Evolutionary conservation across 1,140 invertebrate species (phyloP), one percentile per base, ranked within the genome.

Genomic region (Leguminivora glycinivorella): DNA sequence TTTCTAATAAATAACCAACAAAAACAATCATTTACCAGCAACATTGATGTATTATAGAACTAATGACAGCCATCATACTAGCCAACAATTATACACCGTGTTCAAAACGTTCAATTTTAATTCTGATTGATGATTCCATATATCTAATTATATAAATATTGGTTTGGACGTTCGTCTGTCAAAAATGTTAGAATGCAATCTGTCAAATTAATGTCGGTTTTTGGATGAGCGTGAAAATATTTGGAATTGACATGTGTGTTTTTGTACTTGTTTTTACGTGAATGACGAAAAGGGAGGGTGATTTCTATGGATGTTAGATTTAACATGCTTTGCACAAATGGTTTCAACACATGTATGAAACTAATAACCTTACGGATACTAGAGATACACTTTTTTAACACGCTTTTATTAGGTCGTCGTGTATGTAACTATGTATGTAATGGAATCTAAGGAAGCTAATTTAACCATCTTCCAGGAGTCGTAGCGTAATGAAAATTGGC

Each of bases 81-180:
- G 7, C 47, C 34, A 14, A 34, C 31, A 72, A 72, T 72, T 70
- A 72, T 9, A 34, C 4, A 7, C 26, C 56, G 4, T n/a, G n/a
- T 19, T 19, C 12, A 22, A 31, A 66, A 19, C 17, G 70, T 56
- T 67, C 25, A 63, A 69, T 24, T 43, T 58, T 56, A 72, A 72
- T 71, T 66, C 70, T 76, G 77, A 81, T 81, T 76, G 75, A 81
- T 81, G 77, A 75, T 76, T 69, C 77, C 76, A 79, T 81, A 77
- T 76, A 63, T 67, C 43, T 69, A 74, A 79, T 79, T 75, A 70
- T 66, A 74, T 69, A 69, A 73, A 70, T 67, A 72, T 75, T 38
- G 63, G 68, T 74, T 70, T 69, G 72, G 60, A 63, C 56, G 72
- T 72, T 67, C 58, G 12, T 22, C 66, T 43, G 66, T 67, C 66